Base-by-base conservation (phyloP, 2,888 invertebrate genomes). In the Philereme vetulata region DNA sequence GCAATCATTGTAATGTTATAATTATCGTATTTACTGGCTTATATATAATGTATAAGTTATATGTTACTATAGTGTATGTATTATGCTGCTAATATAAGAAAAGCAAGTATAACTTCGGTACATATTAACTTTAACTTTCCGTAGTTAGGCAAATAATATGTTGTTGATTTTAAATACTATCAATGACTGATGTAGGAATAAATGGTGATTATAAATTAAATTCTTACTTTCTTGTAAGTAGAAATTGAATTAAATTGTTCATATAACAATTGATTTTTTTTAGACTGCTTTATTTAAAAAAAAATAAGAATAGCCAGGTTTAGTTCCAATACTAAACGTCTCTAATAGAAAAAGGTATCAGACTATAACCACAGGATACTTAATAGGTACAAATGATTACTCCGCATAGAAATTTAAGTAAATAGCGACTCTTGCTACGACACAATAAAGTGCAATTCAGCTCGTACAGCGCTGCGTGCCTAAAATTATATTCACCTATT, bases 121-220 rank as follows among this genome's bases (percentile, higher is more conserved):
- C 65, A 63, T 63, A 56, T 48, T 60, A 65, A 67, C 63, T 63
- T 67, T 67, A 62, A 60, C 40, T 47, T 7, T 42, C 45, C 42
- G 59, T 72, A 64, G 60, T 63, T 68, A 62, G 56, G 63, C 56
- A 67, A 66, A 67, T 47, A 72, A 66, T 64, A 69, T 69, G 67
- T 75, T 66, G 63, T 68, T 72, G 59, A 65, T 67, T 75, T 75
- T 75, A 73, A 68, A 72, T 73, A 71, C 4, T 72, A 60, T 66
- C 75, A 78, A 77, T 74, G 88, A 87, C 87, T 87, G 86, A 86
- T 70, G 67, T 71, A 46, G 61, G 74, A 81, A 80, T 77, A 76
- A 72, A 75, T 73, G 78, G 82, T 85, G 85, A 85, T 85, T 78
- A 63, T 81, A 80, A 76, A 72, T 49, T 55, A 58, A 59, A 53